Conservation (phyloP, 2,113 vertebrate species). For the Larimichthys polyactis region DNA sequence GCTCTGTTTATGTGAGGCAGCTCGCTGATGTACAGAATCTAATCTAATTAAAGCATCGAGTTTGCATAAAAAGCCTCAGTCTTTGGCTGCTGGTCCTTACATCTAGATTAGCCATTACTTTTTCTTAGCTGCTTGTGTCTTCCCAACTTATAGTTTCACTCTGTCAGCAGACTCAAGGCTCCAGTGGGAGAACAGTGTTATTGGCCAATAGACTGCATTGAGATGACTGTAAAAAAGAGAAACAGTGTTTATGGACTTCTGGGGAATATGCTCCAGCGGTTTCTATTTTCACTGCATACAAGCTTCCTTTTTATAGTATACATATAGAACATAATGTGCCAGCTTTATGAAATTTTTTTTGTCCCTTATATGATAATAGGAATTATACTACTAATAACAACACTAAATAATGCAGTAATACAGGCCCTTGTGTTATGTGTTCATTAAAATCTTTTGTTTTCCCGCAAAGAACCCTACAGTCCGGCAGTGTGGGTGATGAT, state of each 20-base stretch:
- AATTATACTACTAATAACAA: not conserved
- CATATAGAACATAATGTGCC: not conserved
- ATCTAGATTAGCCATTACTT: constrained; percentile 66
- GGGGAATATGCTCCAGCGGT: constrained; percentile 44
- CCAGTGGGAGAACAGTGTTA: constrained; percentile 62
- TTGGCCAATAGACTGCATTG: constrained; percentile 65
- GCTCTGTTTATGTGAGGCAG: constrained; percentile 14
- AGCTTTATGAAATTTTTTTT: constrained; percentile 1
- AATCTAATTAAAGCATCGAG: constrained; percentile 64
- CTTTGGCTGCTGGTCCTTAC: constrained; percentile 64
- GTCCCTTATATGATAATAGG: not conserved
- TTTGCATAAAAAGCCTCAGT: constrained; percentile 64
- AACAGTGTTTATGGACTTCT: constrained; percentile 59
- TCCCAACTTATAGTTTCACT: constrained; percentile 71
- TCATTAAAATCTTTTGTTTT: constrained; percentile 17
- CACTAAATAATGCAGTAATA: not conserved
- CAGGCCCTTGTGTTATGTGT: not conserved
- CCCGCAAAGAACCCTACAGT: constrained; percentile 90
- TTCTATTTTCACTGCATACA: constrained; percentile 30
- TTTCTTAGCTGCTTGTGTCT: constrained; percentile 58
- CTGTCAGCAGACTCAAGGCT: constrained; percentile 69
- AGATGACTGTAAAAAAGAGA: constrained; percentile 55
- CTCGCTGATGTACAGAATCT: constrained; percentile 42
- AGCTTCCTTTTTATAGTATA: constrained; percentile 2
- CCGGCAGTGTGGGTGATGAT: constrained; percentile 98